Base-by-base conservation (phyloP, 1,140 invertebrate genomes). In the Dreissena polymorpha region DNA sequence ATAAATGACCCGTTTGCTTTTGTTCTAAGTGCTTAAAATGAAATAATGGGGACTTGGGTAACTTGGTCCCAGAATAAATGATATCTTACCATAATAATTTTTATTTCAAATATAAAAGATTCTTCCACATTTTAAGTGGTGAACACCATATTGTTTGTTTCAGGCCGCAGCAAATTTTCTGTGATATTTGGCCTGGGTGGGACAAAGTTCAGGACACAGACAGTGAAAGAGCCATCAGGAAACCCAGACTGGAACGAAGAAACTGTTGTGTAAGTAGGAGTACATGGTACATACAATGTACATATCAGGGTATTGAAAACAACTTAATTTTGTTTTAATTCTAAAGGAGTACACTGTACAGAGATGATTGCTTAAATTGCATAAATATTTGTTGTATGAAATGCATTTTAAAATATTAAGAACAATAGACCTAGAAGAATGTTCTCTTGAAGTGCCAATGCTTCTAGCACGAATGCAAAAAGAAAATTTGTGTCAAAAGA, bases 231-330 rank as follows among this genome's bases (percentile, higher is more conserved):
- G 53, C 74, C 89, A 7, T 65, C 63, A 50, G 89, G 89, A 29
- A 87, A 89, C 75, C 91, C 91, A 39, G 90, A 88, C 65, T 92
- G 91, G 90, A 92, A 92, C 85, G 90, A 91, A 78, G 91, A 92
- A 85, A 91, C 89, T 39, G 82, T 85, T 27, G 85, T 92, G 91
- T 92, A 88, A 89, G 91, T 88, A 27, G 16, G 18, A n/a, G 39
- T 5, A 39, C 39, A 39, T 39, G 2, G 39, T 8, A 39, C 39
- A 39, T 39, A 39, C n/a, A n/a, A n/a, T n/a, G n/a, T n/a, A n/a
- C 39, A 5, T 39, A 39, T 39, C 39, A 39, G 2, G 39, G 39
- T 39, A 39, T 39, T 39, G 39, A 39, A 39, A 39, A 39, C 39
- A 5, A 2, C n/a, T n/a, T n/a, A n/a, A n/a, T n/a, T n/a, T n/a